Conservation (phyloP, 2,797 vertebrate genomes). For the Microctenopoma stevenorrisi region DNA sequence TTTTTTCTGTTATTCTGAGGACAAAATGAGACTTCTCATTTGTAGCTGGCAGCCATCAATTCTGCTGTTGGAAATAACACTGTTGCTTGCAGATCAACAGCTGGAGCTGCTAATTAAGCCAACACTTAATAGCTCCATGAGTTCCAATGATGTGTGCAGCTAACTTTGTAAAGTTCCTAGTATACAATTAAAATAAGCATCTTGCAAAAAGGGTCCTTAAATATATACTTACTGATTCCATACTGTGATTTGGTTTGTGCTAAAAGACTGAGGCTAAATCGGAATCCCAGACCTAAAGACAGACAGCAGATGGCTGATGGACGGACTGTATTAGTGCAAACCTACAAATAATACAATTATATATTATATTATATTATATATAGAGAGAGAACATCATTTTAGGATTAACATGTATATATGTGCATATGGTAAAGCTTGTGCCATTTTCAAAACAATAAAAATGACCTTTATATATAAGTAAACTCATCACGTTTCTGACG, state of each 20-base stretch:
- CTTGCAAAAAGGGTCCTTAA: neutral
- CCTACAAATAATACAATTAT: neutral
- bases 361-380: too few species aligned
- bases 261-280: neutral
- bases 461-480: too few species aligned
- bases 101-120: neutral
- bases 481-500: too few species aligned
- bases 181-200: neutral
- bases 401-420: neutral
- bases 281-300: neutral
- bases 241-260: neutral
- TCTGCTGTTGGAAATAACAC: too few species aligned
- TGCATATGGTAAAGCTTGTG: too few species aligned
- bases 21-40: neutral
- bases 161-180: neutral
- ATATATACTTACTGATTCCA: neutral
- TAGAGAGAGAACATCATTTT: neutral
- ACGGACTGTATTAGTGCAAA: too few species aligned
- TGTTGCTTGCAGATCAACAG: neutral
- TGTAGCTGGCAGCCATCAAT: neutral
- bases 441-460: too few species aligned
- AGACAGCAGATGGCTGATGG: too few species aligned
- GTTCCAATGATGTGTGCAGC: neutral
- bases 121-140: neutral
- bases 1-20: neutral